Evolutionary conservation across 2,888 invertebrate species (phyloP).

Genomic region (Leucophenga maculata): DNA sequence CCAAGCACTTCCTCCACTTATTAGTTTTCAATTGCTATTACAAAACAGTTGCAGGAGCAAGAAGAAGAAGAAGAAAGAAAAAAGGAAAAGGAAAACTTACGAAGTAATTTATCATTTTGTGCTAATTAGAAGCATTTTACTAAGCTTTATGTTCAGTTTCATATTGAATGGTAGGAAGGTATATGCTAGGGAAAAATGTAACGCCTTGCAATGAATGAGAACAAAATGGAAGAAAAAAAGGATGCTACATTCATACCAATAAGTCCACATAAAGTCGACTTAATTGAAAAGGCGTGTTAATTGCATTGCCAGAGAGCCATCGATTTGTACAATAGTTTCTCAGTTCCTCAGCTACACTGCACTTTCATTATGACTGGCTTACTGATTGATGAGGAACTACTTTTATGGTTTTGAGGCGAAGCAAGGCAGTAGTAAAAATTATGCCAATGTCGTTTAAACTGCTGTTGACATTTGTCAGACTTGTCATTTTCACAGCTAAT

Average conservation of each 20-base stretch:
- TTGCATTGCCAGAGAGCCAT: constrained; percentile 29
- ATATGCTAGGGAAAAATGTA: background rate
- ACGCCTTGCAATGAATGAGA: constrained; percentile 2
- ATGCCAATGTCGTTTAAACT: background rate
- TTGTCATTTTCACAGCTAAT: constrained; percentile 52
- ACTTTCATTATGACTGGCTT: background rate
- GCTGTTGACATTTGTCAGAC: background rate
- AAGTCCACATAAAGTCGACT: constrained; percentile 9
- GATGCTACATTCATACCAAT: too few relatives aligned
- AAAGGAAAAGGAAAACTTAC: background rate
- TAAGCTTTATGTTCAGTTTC: background rate
- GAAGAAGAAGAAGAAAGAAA: background rate
- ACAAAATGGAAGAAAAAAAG: background rate
- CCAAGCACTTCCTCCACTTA: constrained; percentile 6
- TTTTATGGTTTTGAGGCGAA: constrained; percentile 6
- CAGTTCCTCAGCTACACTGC: background rate
- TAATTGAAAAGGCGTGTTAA: constrained; percentile 49
- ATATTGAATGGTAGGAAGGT: background rate
- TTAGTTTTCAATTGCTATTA: constrained; percentile 32
- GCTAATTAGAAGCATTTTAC: constrained; percentile 39
- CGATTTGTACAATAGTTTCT: constrained; percentile 4
- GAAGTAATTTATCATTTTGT: constrained; percentile 48
- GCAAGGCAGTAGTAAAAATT: background rate
- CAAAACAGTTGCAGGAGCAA: constrained; percentile 38
- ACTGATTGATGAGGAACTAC: background rate